These are phyloP conservation scores for Uria aalge DNA, from an alignment of 2,113 vertebrate species.

Conservation along the genomic window DNA sequence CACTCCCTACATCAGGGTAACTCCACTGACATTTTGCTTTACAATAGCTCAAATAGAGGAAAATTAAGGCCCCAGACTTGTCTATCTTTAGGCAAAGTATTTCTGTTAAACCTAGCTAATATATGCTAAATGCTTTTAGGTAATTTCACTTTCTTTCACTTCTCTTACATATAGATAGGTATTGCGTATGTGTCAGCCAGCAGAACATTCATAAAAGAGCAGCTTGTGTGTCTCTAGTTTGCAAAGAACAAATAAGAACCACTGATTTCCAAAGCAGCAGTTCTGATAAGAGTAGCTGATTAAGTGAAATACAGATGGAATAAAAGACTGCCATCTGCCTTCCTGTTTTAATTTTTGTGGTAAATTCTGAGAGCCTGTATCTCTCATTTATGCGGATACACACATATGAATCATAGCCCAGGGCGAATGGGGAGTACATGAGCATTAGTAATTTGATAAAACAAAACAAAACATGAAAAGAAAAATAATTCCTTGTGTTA, in stretches of 20 bases:
- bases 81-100: not conserved
- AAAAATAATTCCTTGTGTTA: constrained; percentile 5
- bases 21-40: not conserved
- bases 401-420: constrained; percentile 11
- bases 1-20: not conserved
- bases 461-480: constrained; percentile 34
- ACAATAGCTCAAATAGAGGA: not conserved
- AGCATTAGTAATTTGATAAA: constrained; percentile 47
- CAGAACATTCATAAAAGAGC: not conserved
- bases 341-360: constrained; percentile 50
- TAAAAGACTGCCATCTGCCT: constrained; percentile 50
- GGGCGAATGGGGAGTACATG: not conserved
- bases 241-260: not conserved
- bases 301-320: constrained; percentile 32
- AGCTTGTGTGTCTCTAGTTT: not conserved
- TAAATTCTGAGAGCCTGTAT: not conserved
- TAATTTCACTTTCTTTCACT: not conserved
- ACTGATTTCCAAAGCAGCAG: not conserved
- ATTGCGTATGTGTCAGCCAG: not conserved
- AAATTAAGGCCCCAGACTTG: not conserved
- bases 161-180: not conserved
- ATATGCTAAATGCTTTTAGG: not conserved
- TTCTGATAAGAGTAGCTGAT: constrained; percentile 42
- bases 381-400: constrained; percentile 6
- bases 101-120: not conserved